phyloP scores from a whole-genome alignment of 1,140 invertebrate species.

The Nilaparvata lugens region DNA sequence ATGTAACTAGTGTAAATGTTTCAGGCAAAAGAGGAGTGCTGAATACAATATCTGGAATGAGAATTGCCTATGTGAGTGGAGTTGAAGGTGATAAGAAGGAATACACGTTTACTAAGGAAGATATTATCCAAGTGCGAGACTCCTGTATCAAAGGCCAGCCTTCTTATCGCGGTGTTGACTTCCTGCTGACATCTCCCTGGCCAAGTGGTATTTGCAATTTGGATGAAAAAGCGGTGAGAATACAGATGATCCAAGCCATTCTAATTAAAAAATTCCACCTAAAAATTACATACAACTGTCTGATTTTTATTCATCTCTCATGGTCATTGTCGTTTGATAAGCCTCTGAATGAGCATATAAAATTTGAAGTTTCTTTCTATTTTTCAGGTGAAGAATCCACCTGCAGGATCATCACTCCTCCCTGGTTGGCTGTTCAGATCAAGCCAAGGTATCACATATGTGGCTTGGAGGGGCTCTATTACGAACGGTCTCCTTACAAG shows the following conservation, averaged over 20 bases:
- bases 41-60: constrained; percentile 71
- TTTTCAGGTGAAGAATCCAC: constrained; percentile 32
- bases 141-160: constrained; percentile 53
- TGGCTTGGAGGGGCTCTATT: constrained; percentile 64
- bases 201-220: constrained; percentile 55
- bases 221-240: constrained; percentile 18
- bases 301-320: too few species aligned
- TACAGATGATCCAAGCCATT: constrained; percentile 3
- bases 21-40: constrained; percentile 73
- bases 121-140: constrained; percentile 55
- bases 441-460: constrained; percentile 92
- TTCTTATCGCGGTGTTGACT: constrained; percentile 72
- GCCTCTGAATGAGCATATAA: not conserved
- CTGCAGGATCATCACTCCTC: constrained; percentile 55
- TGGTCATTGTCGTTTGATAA: not conserved
- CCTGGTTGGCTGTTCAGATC: constrained; percentile 74
- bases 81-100: constrained; percentile 39
- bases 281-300: too few species aligned
- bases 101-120: constrained; percentile 45
- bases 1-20: not conserved
- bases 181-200: constrained; percentile 87
- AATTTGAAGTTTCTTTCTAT: constrained; percentile 5
- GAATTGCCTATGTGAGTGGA: constrained; percentile 89
- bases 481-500: constrained; percentile 88
- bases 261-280: not conserved